Evolutionary conservation across 2,888 invertebrate genomes (phyloP).

Genomic region (Diploptera punctata): DNA sequence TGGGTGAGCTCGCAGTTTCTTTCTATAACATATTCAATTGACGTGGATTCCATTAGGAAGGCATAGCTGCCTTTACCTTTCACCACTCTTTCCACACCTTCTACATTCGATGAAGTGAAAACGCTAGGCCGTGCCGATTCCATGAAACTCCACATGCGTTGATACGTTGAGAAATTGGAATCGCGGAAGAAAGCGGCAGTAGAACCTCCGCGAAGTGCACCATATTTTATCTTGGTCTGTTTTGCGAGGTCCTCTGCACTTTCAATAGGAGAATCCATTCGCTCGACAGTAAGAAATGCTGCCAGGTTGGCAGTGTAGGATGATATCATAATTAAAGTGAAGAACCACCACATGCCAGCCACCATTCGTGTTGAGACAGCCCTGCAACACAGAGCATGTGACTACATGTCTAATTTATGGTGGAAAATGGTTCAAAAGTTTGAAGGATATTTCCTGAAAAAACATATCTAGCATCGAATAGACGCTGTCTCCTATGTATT

Average conservation of each 20-base stretch:
- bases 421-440: too few species aligned
- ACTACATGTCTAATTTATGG: too few species aligned
- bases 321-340: conserved; percentile 94
- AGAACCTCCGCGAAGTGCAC: conserved; percentile 90
- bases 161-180: conserved; percentile 92
- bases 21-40: conserved; percentile 93
- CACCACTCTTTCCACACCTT: conserved; percentile 89
- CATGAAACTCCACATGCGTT: conserved; percentile 97
- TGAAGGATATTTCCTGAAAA: too few species aligned
- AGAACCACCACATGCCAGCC: conserved; percentile 96
- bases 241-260: conserved; percentile 95
- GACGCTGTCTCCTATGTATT: too few species aligned
- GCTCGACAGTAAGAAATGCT: conserved; percentile 90
- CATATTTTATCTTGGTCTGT: conserved; percentile 97
- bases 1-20: conserved; percentile 89
- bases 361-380: conserved; percentile 89
- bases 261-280: conserved; percentile 95
- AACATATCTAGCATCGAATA: too few species aligned
- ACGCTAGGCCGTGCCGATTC: conserved; percentile 85
- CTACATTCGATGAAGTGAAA: conserved; percentile 83
- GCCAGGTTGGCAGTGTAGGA: conserved; percentile 96
- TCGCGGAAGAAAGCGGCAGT: conserved; percentile 95
- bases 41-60: conserved; percentile 97
- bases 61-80: conserved; percentile 90
- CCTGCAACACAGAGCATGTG: too few species aligned